These are phyloP conservation scores for Ivindomyrus marchei DNA, from an alignment of 2,113 vertebrate species.

Conservation along the genomic window DNA sequence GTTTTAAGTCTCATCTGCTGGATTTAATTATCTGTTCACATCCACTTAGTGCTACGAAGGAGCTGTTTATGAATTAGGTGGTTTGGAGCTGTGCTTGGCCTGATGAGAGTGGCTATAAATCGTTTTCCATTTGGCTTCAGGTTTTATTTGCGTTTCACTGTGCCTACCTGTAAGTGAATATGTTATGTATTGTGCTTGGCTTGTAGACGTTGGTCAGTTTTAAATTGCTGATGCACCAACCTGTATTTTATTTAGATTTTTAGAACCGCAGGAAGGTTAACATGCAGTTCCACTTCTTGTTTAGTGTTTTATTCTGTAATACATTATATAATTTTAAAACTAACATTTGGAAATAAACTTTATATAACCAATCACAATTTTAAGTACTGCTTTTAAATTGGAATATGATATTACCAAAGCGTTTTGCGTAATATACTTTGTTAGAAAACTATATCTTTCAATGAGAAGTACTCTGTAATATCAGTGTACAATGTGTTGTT, in stretches of 20 bases:
- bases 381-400: not conserved
- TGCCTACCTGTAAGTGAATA: not conserved
- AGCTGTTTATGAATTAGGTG: not conserved
- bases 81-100: not conserved
- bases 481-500: not conserved
- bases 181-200: not conserved
- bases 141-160: not conserved
- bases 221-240: not conserved
- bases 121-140: not conserved
- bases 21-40: slow-evolving; percentile 1
- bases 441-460: not conserved
- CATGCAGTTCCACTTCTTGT: not conserved
- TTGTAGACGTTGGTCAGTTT: not conserved
- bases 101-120: not conserved
- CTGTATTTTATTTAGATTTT: not conserved
- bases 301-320: not conserved
- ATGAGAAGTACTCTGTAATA: not conserved
- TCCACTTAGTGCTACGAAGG: not conserved
- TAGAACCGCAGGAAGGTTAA: not conserved
- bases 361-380: not conserved
- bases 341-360: not conserved
- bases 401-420: not conserved
- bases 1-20: not conserved
- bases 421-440: not conserved
- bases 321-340: not conserved